These are phyloP conservation scores for Archips crataeganus DNA, from an alignment of 2,888 invertebrate genomes.

Conservation along the genomic window DNA sequence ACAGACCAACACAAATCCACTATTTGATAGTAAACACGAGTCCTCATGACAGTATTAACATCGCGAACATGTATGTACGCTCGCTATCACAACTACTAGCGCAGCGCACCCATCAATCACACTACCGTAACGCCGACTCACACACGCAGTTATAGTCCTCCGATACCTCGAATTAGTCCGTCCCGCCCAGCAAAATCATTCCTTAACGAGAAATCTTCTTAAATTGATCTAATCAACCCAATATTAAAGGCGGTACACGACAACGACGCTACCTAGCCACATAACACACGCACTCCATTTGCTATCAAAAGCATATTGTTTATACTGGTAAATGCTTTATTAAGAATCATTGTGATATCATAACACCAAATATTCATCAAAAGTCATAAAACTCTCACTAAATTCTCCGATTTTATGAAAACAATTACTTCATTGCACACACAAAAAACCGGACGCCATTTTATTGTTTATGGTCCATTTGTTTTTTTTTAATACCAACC, in stretches of 20 bases:
- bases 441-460: slow-evolving; percentile 85
- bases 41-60: slow-evolving; percentile 83
- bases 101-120: slow-evolving; percentile 77
- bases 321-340: slow-evolving; percentile 50
- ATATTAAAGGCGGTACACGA: slow-evolving; percentile 78
- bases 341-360: slow-evolving; percentile 52
- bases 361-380: slow-evolving; percentile 48
- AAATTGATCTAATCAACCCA: slow-evolving; percentile 70
- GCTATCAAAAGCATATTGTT: slow-evolving; percentile 50
- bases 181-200: slow-evolving; percentile 51
- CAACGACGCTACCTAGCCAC: slow-evolving; percentile 78
- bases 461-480: slow-evolving; percentile 81
- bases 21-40: slow-evolving; percentile 80
- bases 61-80: slow-evolving; percentile 81
- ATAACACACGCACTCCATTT: slow-evolving; percentile 74
- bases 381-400: slow-evolving; percentile 53
- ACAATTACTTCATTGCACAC: slow-evolving; percentile 83
- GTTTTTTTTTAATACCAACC: slow-evolving; percentile 49
- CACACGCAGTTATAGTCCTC: slow-evolving; percentile 44
- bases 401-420: slow-evolving; percentile 66
- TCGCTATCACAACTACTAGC: slow-evolving; percentile 83
- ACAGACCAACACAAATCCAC: slow-evolving; percentile 77
- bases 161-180: slow-evolving; percentile 52
- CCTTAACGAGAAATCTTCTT: slow-evolving; percentile 54
- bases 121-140: slow-evolving; percentile 63